These are phyloP conservation scores for Trachymyrmex septentrionalis DNA, from an alignment of 1,140 invertebrate species.

Conservation along the genomic window DNA sequence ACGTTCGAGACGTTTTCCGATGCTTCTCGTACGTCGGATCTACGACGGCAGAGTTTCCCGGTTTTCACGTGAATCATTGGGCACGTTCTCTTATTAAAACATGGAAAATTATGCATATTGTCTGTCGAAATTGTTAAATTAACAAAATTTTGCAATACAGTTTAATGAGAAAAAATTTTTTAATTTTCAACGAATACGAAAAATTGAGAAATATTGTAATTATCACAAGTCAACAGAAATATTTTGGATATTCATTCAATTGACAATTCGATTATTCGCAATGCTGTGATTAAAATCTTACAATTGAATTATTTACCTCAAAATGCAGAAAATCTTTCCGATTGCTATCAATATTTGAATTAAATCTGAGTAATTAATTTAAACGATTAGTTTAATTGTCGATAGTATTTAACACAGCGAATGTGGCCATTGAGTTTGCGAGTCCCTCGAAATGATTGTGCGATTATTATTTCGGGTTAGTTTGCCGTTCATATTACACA, in stretches of 20 bases:
- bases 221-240: not conserved
- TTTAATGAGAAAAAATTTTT: not conserved
- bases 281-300: not conserved
- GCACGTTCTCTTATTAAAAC: slow-evolving; percentile 54
- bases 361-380: not conserved
- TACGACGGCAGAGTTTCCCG: slow-evolving; percentile 34
- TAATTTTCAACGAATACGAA: not conserved
- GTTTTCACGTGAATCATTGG: slow-evolving; percentile 40
- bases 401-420: slow-evolving; percentile 5
- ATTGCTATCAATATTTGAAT: not conserved
- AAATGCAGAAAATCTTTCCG: not conserved
- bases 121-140: not conserved
- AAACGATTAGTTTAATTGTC: not conserved
- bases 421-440: slow-evolving; percentile 48
- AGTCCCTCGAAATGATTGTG: slow-evolving; percentile 15
- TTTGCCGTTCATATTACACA: slow-evolving; percentile 31
- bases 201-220: not conserved
- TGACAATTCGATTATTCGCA: not conserved
- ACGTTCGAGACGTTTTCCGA: slow-evolving; percentile 73
- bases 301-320: slow-evolving; percentile 5
- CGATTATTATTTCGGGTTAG: slow-evolving; percentile 39
- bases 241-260: slow-evolving; percentile 19
- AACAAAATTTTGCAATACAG: not conserved
- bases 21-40: slow-evolving; percentile 64
- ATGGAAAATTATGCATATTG: not conserved